Evolutionary conservation across 2,797 vertebrate genomes (phyloP).

Genomic region (Arremon brunneinucha): DNA sequence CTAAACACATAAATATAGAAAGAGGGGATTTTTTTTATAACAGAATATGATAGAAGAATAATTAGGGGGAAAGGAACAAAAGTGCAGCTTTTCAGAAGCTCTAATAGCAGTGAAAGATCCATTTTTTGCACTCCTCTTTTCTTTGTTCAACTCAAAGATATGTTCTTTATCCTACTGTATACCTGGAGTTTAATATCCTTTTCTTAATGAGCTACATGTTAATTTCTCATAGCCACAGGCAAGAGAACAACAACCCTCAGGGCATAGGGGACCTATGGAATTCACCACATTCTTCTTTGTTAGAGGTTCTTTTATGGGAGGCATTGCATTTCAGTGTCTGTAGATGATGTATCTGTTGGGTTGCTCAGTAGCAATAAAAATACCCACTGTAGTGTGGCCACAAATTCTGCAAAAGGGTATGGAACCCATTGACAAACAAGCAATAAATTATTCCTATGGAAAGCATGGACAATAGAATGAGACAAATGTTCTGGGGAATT

Average conservation of each 20-base stretch:
- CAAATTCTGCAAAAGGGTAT: not conserved
- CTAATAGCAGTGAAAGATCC: not conserved
- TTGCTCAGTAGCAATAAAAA: not conserved
- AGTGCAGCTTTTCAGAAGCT: not conserved
- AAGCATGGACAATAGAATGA: not conserved
- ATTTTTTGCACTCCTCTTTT: not conserved
- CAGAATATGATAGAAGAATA: not conserved
- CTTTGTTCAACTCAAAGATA: not conserved
- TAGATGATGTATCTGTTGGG: not conserved
- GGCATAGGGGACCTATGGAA: not conserved
- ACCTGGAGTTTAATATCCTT: not conserved
- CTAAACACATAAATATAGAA: not conserved
- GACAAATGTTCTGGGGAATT: not conserved
- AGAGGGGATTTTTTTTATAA: rapidly evolving
- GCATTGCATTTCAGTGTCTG: not conserved
- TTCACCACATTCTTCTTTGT: not conserved
- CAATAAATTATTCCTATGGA: not conserved
- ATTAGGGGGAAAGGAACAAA: not conserved
- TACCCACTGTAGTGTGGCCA: rapidly evolving
- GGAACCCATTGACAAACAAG: not conserved
- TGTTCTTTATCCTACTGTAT: not conserved
- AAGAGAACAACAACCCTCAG: not conserved
- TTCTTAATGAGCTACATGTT: not conserved
- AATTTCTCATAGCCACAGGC: not conserved
- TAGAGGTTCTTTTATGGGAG: not conserved